Conservation (phyloP, 2,797 vertebrate species). For the Mus minutoides region DNA sequence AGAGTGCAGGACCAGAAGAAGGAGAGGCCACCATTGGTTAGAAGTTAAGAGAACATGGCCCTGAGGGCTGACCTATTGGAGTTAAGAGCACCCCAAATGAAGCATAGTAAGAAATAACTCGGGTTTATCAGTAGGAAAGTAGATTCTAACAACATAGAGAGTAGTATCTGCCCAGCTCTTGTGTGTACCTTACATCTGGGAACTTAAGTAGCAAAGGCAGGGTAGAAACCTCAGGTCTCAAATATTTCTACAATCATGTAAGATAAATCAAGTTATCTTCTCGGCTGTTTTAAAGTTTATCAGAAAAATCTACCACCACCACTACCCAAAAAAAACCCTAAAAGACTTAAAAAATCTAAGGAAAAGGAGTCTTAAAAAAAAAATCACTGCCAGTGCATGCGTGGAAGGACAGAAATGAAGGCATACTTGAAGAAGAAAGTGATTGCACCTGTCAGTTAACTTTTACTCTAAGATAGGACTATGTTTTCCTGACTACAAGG, state of each 20-base stretch:
- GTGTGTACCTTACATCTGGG: neutral
- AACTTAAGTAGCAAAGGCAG: neutral
- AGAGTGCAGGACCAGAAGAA: neutral
- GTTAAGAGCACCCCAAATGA: neutral
- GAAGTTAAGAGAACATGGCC: neutral
- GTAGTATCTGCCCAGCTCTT: neutral
- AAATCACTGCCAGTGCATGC: neutral
- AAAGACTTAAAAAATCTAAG: neutral
- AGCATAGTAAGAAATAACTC: neutral
- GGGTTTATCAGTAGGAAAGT: neutral
- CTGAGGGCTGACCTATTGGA: neutral
- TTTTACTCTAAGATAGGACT: neutral
- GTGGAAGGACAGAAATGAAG: neutral
- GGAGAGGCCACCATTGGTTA: neutral
- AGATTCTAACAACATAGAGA: neutral
- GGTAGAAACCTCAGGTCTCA: neutral
- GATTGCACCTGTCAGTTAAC: neutral
- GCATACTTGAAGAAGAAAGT: neutral
- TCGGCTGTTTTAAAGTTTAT: neutral
- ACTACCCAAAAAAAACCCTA: neutral
- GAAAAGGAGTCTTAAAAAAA: neutral
- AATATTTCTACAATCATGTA: neutral
- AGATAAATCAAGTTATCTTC: neutral
- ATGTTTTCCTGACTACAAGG: conserved; percentile 19
- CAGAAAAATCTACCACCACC: neutral